A percentile compares a stretch with the other conserved stretches of the same genome.
phyloP scores from a whole-genome alignment of 92 coral and sea anemone genomes.

The Scolanthus callimorphus region DNA sequence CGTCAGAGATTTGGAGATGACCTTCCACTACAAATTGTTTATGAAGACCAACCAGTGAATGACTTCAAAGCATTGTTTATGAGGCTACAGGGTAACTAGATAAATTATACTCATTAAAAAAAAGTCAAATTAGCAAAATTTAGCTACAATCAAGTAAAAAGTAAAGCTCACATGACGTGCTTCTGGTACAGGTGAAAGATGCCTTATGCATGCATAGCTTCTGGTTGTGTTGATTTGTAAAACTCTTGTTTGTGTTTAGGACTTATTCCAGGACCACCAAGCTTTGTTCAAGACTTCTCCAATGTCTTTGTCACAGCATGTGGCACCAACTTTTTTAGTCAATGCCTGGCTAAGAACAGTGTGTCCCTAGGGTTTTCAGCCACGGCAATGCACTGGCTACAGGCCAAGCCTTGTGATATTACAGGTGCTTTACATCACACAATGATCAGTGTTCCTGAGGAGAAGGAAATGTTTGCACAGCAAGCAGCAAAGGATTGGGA shows the following conservation, averaged over 20 bases:
- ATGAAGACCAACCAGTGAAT: conserved; percentile 86
- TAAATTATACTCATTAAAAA: background rate
- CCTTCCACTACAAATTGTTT: conserved; percentile 56
- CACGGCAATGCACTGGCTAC: conserved; percentile 81
- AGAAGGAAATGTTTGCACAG: conserved; percentile 32
- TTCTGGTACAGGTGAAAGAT: too few species aligned
- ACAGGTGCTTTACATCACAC: conserved; percentile 76
- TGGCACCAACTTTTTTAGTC: conserved; percentile 74
- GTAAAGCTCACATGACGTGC: too few species aligned
- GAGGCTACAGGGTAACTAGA: conserved; percentile 64
- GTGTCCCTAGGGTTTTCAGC: conserved; percentile 57
- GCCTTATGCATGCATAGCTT: too few species aligned
- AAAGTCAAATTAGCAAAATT: too few species aligned
- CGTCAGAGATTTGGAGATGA: conserved; percentile 55
- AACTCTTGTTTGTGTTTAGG: too few species aligned
- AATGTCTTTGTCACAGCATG: conserved; percentile 65
- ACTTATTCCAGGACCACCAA: conserved; percentile 70
- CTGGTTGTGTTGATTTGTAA: too few species aligned
- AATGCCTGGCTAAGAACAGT: conserved; percentile 54
- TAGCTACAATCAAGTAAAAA: too few species aligned
- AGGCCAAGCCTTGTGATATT: conserved; percentile 65
- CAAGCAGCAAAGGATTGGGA: conserved; percentile 88
- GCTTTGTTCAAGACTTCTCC: conserved; percentile 46
- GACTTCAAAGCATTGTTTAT: conserved; percentile 75
- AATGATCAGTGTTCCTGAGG: conserved; percentile 64